phyloP scores from a whole-genome alignment of 2,888 invertebrate species.

The Loripinus fragilis region DNA sequence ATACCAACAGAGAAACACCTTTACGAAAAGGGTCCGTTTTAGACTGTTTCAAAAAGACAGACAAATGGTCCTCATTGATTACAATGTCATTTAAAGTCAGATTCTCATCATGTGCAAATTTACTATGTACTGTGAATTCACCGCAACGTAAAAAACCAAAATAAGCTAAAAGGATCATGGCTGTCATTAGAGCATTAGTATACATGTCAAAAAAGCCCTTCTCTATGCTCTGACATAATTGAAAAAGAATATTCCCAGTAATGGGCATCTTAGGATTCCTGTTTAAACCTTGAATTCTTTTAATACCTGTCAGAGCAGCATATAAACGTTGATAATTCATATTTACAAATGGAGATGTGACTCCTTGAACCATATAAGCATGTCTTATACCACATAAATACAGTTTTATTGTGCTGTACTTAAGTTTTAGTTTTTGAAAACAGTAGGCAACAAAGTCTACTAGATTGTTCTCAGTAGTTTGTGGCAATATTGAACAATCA shows the following conservation, averaged over 20 bases:
- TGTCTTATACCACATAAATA: background rate
- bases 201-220: background rate
- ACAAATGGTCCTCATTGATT: no score
- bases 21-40: conserved; percentile 5
- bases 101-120: background rate
- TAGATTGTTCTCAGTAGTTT: background rate
- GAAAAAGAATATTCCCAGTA: background rate
- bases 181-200: background rate
- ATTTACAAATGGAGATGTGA: background rate
- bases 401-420: background rate
- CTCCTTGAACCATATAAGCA: background rate
- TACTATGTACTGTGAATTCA: background rate
- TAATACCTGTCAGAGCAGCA: background rate
- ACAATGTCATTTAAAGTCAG: no score
- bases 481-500: background rate
- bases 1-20: background rate
- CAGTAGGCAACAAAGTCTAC: background rate
- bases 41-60: background rate
- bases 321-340: background rate
- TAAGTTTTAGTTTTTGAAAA: background rate
- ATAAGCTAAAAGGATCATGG: background rate
- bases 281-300: background rate
- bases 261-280: background rate
- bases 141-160: background rate
- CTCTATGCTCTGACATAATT: background rate